phyloP scores from a whole-genome alignment of 2,888 invertebrate species.

The Netelia fuscicornis region DNA sequence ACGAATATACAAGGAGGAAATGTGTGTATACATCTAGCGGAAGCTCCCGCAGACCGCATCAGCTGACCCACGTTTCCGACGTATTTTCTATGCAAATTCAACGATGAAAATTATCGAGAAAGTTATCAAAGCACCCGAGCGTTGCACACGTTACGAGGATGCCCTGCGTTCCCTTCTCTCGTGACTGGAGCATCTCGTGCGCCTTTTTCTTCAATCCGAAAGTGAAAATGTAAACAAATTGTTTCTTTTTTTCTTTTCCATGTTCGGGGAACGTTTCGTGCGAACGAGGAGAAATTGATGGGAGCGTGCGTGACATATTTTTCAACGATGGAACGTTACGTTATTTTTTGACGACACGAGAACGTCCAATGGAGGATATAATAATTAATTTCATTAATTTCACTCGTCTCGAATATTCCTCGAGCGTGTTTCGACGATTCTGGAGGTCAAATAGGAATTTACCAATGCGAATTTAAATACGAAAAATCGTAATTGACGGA shows the following conservation, averaged over 20 bases:
- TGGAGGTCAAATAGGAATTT: too few species aligned
- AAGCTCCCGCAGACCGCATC: constrained; percentile 7
- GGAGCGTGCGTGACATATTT: not conserved
- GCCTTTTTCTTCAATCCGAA: constrained; percentile 37
- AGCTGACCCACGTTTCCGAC: constrained; percentile 18
- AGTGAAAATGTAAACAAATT: constrained; percentile 54
- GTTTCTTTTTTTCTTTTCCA: constrained; percentile 18
- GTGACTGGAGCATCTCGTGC: constrained; percentile 37
- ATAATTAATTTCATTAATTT: too few species aligned
- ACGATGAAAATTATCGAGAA: constrained; percentile 42
- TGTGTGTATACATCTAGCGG: not conserved
- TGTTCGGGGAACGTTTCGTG: not conserved
- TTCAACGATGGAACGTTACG: not conserved
- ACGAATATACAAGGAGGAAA: too few species aligned
- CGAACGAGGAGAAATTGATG: not conserved
- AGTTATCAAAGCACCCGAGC: constrained; percentile 27
- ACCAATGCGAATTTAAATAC: not conserved
- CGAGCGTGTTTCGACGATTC: too few species aligned
- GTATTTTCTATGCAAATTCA: not conserved
- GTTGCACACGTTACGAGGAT: not conserved
- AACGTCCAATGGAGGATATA: not conserved
- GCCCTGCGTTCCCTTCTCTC: not conserved
- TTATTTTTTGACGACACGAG: not conserved
- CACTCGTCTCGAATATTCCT: too few species aligned
- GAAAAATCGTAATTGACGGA: not conserved